A percentile compares a stretch with the other conserved stretches of the same genome.
These are phyloP conservation scores for Dicycla oo DNA, from an alignment of 2,888 invertebrate genomes.

Conservation along the genomic window DNA sequence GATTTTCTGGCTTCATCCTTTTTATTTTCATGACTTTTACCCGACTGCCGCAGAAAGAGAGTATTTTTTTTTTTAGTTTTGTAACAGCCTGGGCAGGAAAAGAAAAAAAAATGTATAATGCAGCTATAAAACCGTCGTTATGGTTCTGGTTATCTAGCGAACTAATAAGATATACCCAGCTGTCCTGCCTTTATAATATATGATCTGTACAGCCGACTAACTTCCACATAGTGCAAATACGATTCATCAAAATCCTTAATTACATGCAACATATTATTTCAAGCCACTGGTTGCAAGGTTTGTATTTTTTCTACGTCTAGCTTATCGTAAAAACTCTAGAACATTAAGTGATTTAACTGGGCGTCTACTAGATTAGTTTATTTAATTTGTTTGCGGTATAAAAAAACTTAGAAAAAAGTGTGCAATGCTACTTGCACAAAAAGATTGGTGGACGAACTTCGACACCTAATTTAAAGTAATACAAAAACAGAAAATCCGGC, in stretches of 20 bases:
- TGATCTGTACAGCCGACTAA: neutral
- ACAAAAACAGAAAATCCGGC: neutral
- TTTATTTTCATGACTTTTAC: neutral
- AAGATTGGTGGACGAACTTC: neutral
- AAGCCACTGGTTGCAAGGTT: constrained; percentile 8
- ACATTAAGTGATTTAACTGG: constrained; percentile 25
- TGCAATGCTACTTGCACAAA: neutral
- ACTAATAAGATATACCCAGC: neutral
- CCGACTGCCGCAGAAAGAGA: no score
- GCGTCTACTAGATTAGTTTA: constrained; percentile 10
- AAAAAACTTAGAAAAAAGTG: constrained; percentile 13
- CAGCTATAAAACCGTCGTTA: neutral
- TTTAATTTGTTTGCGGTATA: neutral
- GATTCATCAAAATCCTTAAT: constrained; percentile 8
- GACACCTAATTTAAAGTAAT: constrained; percentile 6
- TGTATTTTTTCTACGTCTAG: constrained; percentile 16
- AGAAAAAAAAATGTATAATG: neutral
- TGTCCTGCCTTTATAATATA: neutral
- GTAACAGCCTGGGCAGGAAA: neutral
- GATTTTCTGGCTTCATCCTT: neutral
- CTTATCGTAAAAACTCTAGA: constrained; percentile 10
- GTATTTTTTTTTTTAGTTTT: neutral
- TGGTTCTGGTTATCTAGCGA: neutral
- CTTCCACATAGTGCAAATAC: neutral
- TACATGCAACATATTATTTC: neutral